These are phyloP conservation scores for Aurelia aurita complex sp. Pacific DNA, from an alignment of 30 jellyfish, hydroid and myxozoan genomes.

Conservation along the genomic window DNA sequence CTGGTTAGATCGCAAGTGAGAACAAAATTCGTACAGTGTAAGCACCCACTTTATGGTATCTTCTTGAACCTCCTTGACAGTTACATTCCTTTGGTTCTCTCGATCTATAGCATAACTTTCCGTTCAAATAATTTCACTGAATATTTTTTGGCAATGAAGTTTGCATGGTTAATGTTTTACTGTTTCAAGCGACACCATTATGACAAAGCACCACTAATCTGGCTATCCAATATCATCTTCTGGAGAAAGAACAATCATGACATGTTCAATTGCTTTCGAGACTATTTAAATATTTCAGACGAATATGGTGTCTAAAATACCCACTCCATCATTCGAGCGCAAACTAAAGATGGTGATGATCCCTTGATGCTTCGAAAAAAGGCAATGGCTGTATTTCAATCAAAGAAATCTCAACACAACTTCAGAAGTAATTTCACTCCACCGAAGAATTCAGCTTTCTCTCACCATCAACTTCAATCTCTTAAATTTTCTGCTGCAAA, in stretches of 20 bases:
- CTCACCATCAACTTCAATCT: conserved; percentile 2
- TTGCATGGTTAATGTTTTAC: conserved; percentile 26
- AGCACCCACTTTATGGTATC: neutral
- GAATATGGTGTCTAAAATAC: conserved; percentile 1
- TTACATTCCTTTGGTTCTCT: conserved; percentile 28
- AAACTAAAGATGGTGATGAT: conserved; percentile 13
- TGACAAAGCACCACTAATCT: neutral
- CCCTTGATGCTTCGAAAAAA: conserved; percentile 8
- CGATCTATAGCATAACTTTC: neutral
- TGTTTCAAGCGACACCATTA: conserved; percentile 16
- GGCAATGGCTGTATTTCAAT: conserved; percentile 19
- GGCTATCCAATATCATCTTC: neutral
- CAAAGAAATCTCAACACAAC: conserved; percentile 7
- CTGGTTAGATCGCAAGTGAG: neutral
- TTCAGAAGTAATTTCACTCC: conserved; percentile 21
- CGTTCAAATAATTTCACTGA: neutral
- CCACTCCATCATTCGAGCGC: conserved; percentile 12
- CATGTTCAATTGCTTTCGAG: neutral
- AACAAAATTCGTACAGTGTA: neutral
- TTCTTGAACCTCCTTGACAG: conserved; percentile 21
- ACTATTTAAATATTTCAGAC: neutral
- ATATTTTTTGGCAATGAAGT: neutral
- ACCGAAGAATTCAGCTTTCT: conserved; percentile 10
- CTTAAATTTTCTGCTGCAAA: conserved; percentile 8
- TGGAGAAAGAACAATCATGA: neutral